Conservation (phyloP, 2,113 vertebrate genomes). For the Procavia capensis region DNA sequence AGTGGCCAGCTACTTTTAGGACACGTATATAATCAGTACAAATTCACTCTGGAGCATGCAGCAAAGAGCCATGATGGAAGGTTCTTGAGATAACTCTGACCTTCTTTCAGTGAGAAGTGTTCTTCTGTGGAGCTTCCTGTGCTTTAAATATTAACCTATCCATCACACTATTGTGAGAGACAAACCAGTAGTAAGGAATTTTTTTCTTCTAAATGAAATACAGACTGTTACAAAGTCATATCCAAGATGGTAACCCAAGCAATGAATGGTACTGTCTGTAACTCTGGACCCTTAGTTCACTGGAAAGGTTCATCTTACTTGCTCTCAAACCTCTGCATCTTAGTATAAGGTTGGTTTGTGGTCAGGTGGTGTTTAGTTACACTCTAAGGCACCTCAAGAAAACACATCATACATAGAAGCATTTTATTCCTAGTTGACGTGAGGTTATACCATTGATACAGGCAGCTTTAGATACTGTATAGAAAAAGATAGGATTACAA, state of each 20-base stretch:
- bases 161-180: not conserved
- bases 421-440: not conserved
- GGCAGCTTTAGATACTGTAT: not conserved
- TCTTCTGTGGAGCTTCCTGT: not conserved
- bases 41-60: not conserved
- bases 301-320: not conserved
- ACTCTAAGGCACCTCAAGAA: not conserved
- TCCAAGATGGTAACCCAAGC: not conserved
- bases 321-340: not conserved
- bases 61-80: not conserved
- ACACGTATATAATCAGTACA: not conserved
- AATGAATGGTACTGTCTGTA: not conserved
- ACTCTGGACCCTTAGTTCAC: not conserved
- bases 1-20: not conserved
- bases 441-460: not conserved
- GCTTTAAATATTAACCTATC: slow-evolving; percentile 43
- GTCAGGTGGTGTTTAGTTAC: not conserved
- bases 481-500: not conserved
- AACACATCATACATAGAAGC: not conserved
- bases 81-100: slow-evolving; percentile 22
- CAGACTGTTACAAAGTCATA: not conserved
- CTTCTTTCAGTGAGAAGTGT: slow-evolving; percentile 6
- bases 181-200: not conserved
- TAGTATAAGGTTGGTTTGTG: not conserved
- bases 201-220: not conserved